Evolutionary conservation across 2,797 vertebrate species (phyloP).

Genomic region (Triplophysa yarkandensis): DNA sequence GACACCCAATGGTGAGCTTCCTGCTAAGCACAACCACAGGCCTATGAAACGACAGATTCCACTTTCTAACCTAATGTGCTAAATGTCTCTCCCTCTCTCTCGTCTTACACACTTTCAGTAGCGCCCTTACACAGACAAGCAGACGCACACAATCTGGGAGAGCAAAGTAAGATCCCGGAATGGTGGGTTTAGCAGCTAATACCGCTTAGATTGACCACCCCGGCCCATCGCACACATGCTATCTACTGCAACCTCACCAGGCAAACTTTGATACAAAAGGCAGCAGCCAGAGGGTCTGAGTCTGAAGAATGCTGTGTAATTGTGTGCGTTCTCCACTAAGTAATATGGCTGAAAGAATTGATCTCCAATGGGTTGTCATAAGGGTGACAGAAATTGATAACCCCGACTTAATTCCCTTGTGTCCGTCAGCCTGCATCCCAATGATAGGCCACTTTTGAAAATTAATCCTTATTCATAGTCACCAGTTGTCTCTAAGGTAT

Average conservation of each 20-base stretch:
- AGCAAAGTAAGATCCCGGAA: conserved; percentile 74
- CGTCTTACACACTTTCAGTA: conserved; percentile 30
- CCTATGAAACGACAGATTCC: conserved; percentile 69
- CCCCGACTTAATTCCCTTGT: conserved; percentile 84
- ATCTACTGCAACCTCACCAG: conserved; percentile 59
- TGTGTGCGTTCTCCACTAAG: conserved; percentile 53
- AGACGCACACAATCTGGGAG: conserved; percentile 66
- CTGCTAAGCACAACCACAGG: conserved; percentile 66
- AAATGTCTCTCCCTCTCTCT: conserved; percentile 37
- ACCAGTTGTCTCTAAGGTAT: conserved; percentile 87
- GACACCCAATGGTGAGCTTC: conserved; percentile 75
- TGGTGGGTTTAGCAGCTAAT: conserved; percentile 78
- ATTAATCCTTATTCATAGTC: conserved; percentile 91
- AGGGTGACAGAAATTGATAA: conserved; percentile 93
- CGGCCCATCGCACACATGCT: conserved; percentile 54
- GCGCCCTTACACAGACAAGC: conserved; percentile 41
- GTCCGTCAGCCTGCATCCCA: conserved; percentile 76
- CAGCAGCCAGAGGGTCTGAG: neutral
- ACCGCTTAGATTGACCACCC: conserved; percentile 78
- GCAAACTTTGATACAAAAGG: conserved; percentile 67
- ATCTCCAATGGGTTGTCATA: conserved; percentile 83
- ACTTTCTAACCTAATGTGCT: conserved; percentile 62
- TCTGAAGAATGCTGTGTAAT: conserved; percentile 32
- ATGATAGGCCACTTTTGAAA: conserved; percentile 83
- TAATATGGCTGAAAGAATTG: conserved; percentile 77